Conservation (phyloP, 2,797 vertebrate genomes). For the Fistularia commersonii region DNA sequence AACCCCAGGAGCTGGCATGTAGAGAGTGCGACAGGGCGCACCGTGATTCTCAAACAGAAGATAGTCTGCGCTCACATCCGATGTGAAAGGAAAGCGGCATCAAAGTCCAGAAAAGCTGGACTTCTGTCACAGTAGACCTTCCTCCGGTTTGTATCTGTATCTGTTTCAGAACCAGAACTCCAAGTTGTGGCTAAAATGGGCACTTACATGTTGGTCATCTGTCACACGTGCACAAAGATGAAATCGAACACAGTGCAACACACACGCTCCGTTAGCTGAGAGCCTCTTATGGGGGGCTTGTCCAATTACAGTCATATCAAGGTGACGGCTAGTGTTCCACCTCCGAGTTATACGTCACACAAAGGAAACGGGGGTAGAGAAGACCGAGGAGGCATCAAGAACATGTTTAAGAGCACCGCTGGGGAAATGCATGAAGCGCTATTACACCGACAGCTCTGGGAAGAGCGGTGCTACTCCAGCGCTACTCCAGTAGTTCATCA, state of each 20-base stretch:
- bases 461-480: slow-evolving; percentile 30
- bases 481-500: slow-evolving; percentile 49
- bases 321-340: slow-evolving; percentile 43
- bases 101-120: too few relatives aligned
- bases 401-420: slow-evolving; percentile 27
- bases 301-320: slow-evolving; percentile 61
- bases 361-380: slow-evolving; percentile 17
- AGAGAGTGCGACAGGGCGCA: too few relatives aligned
- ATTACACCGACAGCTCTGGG: slow-evolving; percentile 50
- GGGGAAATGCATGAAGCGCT: slow-evolving; percentile 42
- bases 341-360: slow-evolving; percentile 42
- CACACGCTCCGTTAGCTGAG: slow-evolving; percentile 26
- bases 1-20: too few relatives aligned
- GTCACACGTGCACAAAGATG: too few relatives aligned
- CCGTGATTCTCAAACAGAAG: too few relatives aligned
- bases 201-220: too few relatives aligned
- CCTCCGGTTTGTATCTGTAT: too few relatives aligned
- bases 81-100: too few relatives aligned
- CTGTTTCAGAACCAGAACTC: too few relatives aligned
- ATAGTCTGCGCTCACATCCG: too few relatives aligned
- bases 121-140: too few relatives aligned
- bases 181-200: too few relatives aligned
- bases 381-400: slow-evolving; percentile 22
- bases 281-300: slow-evolving; percentile 37
- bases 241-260: slow-evolving; percentile 9